Base-by-base conservation (phyloP, 2,888 invertebrate species). In the Malthinus flaveolus region DNA sequence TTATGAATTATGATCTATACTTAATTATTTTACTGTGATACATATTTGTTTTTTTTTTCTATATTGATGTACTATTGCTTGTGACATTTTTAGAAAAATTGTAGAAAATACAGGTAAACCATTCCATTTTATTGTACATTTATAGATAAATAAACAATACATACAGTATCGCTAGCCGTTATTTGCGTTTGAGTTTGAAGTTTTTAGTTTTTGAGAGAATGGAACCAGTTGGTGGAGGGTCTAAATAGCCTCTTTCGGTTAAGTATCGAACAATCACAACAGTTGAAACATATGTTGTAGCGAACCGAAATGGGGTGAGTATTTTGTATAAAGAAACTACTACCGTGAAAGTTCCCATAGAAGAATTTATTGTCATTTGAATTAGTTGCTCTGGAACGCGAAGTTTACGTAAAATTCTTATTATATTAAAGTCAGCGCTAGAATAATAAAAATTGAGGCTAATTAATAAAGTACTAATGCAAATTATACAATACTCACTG, bases 61-160 rank as follows among this genome's bases (percentile, higher is more conserved):
- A 23, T 42, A 23, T 15, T 42, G 23, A 42, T 42, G 39, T 42
- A n/a, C 23, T 15, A 23, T 15, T 15, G n/a, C 12, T 42, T 42
- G 12, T 42, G 15, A 42, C 23, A 15, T 51, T 44, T 32, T 15
- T 44, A 51, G 13, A 34, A 23, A 23, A 23, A 23, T 23, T 32
- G n/a, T 11, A 32, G 39, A 15, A 9, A 32, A 15, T 13, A 42
- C 23, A 12, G 13, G 12, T 36, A 48, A 13, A 48, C 12, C 48
- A 55, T 49, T 55, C 48, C 54, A 55, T 55, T 48, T 55, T 42
- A 36, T 34, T 55, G 54, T 48, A 47, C 49, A 47, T 51, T 37
- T 44, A 44, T n/a, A 12, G 34, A 44, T 44, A 44, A 49, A 39
- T 37, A 39, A 49, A 49, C 11, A 49, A 49, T 36, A 11, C 11